Evolutionary conservation across 2,888 invertebrate genomes (phyloP).

Genomic region (Scaeva pyrastri): DNA sequence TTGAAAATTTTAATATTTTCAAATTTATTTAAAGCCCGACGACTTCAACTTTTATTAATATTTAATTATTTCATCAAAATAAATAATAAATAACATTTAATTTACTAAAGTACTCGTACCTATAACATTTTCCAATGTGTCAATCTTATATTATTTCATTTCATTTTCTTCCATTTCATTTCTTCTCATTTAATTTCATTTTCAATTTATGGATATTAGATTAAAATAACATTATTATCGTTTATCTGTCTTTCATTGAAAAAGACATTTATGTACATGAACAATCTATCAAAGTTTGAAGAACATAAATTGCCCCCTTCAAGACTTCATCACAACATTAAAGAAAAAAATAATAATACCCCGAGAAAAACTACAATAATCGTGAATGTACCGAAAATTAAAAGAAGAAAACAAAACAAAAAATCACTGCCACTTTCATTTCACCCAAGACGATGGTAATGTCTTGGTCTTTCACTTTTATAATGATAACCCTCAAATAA

Average conservation of each 20-base stretch:
- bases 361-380: background rate
- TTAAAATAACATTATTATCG: background rate
- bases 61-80: too few relatives aligned
- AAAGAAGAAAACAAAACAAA: background rate
- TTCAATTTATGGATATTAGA: too few relatives aligned
- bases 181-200: too few relatives aligned
- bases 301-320: background rate
- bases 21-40: too few relatives aligned
- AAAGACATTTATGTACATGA: background rate
- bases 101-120: too few relatives aligned
- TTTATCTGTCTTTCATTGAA: too few relatives aligned
- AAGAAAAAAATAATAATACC: background rate
- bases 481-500: slow-evolving; percentile 47
- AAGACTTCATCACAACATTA: background rate
- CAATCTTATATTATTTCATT: too few relatives aligned
- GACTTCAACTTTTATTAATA: too few relatives aligned
- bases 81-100: too few relatives aligned
- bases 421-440: slow-evolving; percentile 30
- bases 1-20: too few relatives aligned
- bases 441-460: slow-evolving; percentile 11
- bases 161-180: too few relatives aligned
- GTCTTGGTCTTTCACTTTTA: slow-evolving; percentile 67
- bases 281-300: background rate
- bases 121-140: too few relatives aligned
- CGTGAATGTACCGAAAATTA: slow-evolving; percentile 11